Conservation (phyloP, 2,797 vertebrate genomes). For the Gambusia yucatana region DNA sequence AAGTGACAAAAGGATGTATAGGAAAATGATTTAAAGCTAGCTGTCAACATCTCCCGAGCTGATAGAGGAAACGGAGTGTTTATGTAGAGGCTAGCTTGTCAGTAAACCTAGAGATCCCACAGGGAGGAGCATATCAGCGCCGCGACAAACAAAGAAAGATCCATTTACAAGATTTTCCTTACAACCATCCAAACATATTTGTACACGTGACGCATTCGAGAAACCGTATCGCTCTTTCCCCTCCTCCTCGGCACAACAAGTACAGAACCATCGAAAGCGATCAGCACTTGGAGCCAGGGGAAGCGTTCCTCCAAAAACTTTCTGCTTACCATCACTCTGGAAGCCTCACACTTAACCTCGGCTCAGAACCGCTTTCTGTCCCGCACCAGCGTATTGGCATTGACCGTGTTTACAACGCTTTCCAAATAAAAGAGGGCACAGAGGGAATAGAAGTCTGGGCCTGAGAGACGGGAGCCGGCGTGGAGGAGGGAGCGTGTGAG, state of each 20-base stretch:
- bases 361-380: constrained; percentile 74
- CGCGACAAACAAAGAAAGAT: constrained; percentile 68
- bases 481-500: constrained; percentile 66
- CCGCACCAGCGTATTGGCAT: constrained; percentile 67
- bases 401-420: constrained; percentile 77
- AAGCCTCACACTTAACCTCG: constrained; percentile 62
- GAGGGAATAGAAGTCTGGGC: constrained; percentile 66
- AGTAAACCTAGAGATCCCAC: constrained; percentile 68
- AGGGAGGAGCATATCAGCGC: constrained; percentile 64
- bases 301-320: constrained; percentile 26
- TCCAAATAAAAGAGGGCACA: constrained; percentile 75
- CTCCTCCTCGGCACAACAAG: constrained; percentile 38
- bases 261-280: constrained; percentile 59
- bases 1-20: background rate
- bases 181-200: constrained; percentile 56
- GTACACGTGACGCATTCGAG: constrained; percentile 36
- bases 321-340: constrained; percentile 59
- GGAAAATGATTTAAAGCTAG: constrained; percentile 41
- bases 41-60: constrained; percentile 67
- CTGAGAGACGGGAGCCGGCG: constrained; percentile 58
- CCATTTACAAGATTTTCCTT: constrained; percentile 61
- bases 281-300: constrained; percentile 36
- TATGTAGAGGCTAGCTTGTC: constrained; percentile 65
- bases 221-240: constrained; percentile 19
- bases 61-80: constrained; percentile 77